Evolutionary conservation across 2,888 invertebrate species (phyloP).

Genomic region (Plutella xylostella): DNA sequence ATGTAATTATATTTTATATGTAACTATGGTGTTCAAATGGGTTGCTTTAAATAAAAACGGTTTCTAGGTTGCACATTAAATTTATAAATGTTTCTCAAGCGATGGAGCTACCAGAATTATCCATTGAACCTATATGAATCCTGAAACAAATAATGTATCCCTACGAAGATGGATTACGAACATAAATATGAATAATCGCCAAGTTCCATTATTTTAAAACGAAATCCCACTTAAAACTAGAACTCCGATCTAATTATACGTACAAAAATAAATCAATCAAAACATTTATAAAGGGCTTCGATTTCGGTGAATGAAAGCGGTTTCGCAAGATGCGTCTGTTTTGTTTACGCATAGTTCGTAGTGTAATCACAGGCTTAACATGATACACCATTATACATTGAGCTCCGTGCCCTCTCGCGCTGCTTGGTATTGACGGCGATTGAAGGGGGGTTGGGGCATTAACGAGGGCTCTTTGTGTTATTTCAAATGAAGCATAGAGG

Average conservation of each 20-base stretch:
- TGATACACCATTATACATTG: slow-evolving; percentile 28
- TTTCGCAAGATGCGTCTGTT: slow-evolving; percentile 23
- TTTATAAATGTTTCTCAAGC: no score
- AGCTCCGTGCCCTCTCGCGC: slow-evolving; percentile 24
- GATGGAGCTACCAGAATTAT: no score
- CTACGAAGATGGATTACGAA: no score
- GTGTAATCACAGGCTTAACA: slow-evolving; percentile 18
- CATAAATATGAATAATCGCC: neutral
- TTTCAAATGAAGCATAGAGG: slow-evolving; percentile 51
- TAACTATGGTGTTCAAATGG: no score
- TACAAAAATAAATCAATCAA: slow-evolving; percentile 4
- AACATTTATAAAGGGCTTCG: neutral
- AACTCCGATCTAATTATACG: no score
- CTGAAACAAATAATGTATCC: no score
- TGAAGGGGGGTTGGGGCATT: slow-evolving; percentile 26
- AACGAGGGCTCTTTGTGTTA: slow-evolving; percentile 26
- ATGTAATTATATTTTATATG: no score
- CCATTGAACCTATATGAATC: no score
- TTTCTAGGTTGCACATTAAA: no score
- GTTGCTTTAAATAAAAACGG: no score
- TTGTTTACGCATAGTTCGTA: slow-evolving; percentile 31
- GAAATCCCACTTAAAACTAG: neutral
- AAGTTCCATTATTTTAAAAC: neutral
- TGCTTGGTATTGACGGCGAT: slow-evolving; percentile 17
- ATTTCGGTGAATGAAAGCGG: slow-evolving; percentile 35